Percentiles rank a stretch among this genome's conserved stretches.
Evolutionary conservation across 2,113 vertebrate genomes (phyloP).

Genomic region (Physeter macrocephalus): DNA sequence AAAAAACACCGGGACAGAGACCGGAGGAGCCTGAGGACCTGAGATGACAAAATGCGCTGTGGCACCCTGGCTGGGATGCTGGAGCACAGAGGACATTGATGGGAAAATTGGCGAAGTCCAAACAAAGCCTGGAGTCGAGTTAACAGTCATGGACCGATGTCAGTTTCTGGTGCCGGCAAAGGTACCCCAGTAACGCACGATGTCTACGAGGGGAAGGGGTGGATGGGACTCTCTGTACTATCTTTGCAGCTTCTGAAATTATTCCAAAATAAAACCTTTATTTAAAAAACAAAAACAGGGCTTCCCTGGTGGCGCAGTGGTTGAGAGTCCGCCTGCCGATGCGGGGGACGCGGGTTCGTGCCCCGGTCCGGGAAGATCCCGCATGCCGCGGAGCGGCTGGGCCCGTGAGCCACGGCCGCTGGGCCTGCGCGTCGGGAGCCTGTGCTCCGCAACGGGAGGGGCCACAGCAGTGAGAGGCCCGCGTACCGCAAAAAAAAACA

Average conservation of each 20-base stretch:
- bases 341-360: too few relatives aligned
- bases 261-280: neutral
- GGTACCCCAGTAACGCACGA: rapidly evolving
- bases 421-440: too few relatives aligned
- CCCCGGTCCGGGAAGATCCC: too few relatives aligned
- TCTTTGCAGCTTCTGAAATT: neutral
- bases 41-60: rapidly evolving
- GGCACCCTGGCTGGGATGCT: neutral
- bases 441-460: too few relatives aligned
- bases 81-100: rapidly evolving
- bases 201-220: too few relatives aligned
- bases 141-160: rapidly evolving
- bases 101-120: neutral
- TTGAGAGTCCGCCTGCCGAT: too few relatives aligned
- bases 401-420: too few relatives aligned
- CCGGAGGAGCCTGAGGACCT: neutral
- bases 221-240: too few relatives aligned
- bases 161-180: neutral
- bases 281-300: neutral
- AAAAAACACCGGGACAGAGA: neutral
- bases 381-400: too few relatives aligned
- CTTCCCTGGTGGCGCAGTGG: too few relatives aligned
- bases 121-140: neutral
- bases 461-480: too few relatives aligned
- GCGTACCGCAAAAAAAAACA: too few relatives aligned